Base-by-base conservation (phyloP, 1,140 invertebrate species). In the Trinorchestia longiramus region DNA sequence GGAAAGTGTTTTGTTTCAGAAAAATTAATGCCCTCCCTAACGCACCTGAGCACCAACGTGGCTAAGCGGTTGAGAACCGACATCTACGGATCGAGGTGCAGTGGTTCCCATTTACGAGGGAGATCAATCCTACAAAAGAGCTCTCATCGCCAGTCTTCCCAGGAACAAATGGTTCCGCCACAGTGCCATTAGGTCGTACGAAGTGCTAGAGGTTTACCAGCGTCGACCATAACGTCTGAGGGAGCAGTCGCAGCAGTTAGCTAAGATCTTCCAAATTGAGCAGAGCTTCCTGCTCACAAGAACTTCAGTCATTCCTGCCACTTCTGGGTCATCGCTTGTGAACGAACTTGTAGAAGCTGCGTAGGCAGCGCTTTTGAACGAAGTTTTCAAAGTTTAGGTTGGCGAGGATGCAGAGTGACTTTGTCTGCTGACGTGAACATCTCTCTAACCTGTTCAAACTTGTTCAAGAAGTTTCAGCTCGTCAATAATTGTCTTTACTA, bases 261-360 rank as follows among this genome's bases (percentile, higher is more conserved):
- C 62, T 77, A 77, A 77, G 62, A 77, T 90, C 41, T 43, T 43
- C 88, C 11, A 90, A 90, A 90, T 90, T 90, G n/a, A 28, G 11
- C 88, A 41, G 88, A 8, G 88, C n/a, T 90, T 90, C 88, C 88
- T 77, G 62, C 62, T 36, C 88, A 36, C 43, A 15, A 42, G 41
- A 90, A 90, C 88, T 90, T 90, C 43, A 90, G 88, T 90, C 88
- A 90, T 41, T 90, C 43, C 88, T 4, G 23, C n/a, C 88, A 90
- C 88, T 90, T 90, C 88, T 41, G 88, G 88, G 88, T 90, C 88
- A 90, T 90, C 88, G 88, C 88, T 90, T 90, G 88, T 3, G 88
- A 90, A 90, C 88, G 88, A 90, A 90, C 88, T 90, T 11, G 43
- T 3, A 15, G n/a, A 42, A 41, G 41, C 41, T 42, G 88, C 36